Base-by-base conservation (phyloP, 2,113 vertebrate genomes). In the Lichenostomus cassidix region DNA sequence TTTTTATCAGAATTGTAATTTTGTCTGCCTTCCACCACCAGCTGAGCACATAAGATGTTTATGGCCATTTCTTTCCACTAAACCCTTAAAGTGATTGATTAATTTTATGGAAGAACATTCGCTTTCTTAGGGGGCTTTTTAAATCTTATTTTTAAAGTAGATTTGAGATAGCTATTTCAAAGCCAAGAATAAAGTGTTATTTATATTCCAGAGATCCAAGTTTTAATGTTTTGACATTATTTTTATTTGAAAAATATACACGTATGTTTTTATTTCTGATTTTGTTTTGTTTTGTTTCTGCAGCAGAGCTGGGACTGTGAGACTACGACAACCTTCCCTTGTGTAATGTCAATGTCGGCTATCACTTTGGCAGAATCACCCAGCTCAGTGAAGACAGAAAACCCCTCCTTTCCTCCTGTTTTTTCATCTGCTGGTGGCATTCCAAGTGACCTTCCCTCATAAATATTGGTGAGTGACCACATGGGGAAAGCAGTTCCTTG, bases 71-170 rank as follows among this genome's bases (percentile, higher is more conserved):
- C 97, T 97, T 97, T 97, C 97, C 89, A 89, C 91, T 97, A 98
- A 98, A 98, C 96, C 98, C 96, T 98, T 98, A 96, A 98, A 98
- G 97, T 98, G 97, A 98, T 98, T 98, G 98, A 99, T 98, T 98
- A 98, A 98, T 98, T 97, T 97, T 96, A 95, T 64, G 96, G 95
- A 97, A 96, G 78, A 88, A 79, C 89, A 87, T 97, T 96, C 39
- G 24, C 53, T 97, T 97, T 98, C 94, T 93, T 95, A 83, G 82
- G 55, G 78, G 47, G 94, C 73, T 94, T 94, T 96, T 95, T 52
- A 92, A 95, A 94, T 97, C 92, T 92, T 85, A 71, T 94, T 95
- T 97, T 97, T 97, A 87, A 96, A 90, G 75, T 68, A 78, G 64
- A 74, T 92, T 96, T 92, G 83, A 85, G 94, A 91, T 96, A 96